Conservation (phyloP, 2,113 vertebrate genomes). For the Python bivittatus region DNA sequence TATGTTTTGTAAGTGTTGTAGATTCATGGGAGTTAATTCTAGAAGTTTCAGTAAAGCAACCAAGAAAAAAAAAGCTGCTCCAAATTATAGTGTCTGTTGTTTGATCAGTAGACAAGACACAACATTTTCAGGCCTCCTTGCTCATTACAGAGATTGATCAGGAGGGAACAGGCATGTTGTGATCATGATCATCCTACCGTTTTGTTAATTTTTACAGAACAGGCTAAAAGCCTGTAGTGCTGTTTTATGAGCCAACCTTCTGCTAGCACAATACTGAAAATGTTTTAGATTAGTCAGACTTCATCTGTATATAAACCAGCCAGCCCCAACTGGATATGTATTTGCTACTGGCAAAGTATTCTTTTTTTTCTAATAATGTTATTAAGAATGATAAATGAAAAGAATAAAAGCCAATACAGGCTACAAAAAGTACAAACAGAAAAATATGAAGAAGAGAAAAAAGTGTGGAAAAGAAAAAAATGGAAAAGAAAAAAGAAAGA, state of each 20-base stretch:
- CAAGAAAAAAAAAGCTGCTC: background rate
- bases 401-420: no score
- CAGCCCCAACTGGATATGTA: background rate
- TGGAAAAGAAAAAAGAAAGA: no score
- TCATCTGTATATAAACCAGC: background rate
- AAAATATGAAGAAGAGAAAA: no score
- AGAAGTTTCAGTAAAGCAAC: background rate
- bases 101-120: background rate
- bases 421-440: no score
- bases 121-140: background rate
- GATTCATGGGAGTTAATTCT: background rate
- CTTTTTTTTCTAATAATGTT: no score
- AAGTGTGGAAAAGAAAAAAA: no score
- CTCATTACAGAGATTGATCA: background rate
- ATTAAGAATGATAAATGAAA: no score
- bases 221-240: background rate
- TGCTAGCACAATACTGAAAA: background rate
- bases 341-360: background rate
- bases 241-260: background rate
- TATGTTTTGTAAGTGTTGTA: background rate
- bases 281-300: background rate
- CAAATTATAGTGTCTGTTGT: background rate
- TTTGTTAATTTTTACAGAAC: background rate
- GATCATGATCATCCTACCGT: background rate
- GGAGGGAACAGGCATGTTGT: background rate